phyloP scores from a whole-genome alignment of 2,113 vertebrate genomes.

The Donacobius atricapilla region DNA sequence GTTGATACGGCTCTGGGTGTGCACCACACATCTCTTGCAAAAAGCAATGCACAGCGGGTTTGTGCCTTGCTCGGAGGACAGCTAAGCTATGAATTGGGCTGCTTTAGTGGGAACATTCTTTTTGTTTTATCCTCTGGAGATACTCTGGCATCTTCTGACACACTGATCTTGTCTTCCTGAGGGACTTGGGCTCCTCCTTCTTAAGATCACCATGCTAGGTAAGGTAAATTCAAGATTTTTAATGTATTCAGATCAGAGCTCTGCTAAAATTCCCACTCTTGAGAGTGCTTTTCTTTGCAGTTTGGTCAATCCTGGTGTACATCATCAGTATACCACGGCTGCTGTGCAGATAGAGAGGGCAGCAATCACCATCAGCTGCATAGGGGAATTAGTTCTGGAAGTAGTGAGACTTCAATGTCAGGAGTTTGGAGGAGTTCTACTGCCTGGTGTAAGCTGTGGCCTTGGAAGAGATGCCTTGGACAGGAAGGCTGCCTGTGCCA shows the following conservation, averaged over 20 bases:
- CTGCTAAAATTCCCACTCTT: not conserved
- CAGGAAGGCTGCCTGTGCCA: not conserved
- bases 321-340: not conserved
- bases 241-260: not conserved
- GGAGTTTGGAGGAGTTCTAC: not conserved
- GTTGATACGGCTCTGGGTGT: not conserved
- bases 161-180: not conserved
- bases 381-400: not conserved
- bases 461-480: not conserved
- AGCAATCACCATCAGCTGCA: accelerated
- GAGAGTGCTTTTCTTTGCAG: not conserved
- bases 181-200: not conserved
- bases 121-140: not conserved
- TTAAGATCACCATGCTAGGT: not conserved
- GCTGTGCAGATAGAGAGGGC: not conserved
- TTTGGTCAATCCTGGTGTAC: not conserved
- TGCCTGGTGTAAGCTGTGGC: not conserved
- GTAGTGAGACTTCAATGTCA: not conserved
- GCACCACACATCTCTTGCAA: not conserved
- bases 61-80: not conserved
- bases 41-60: not conserved
- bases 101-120: not conserved
- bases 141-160: not conserved
- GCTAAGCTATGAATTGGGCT: not conserved
- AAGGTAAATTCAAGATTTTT: not conserved